Conservation (phyloP, 2,888 invertebrate species). For the Macrostomum cliftonense region DNA sequence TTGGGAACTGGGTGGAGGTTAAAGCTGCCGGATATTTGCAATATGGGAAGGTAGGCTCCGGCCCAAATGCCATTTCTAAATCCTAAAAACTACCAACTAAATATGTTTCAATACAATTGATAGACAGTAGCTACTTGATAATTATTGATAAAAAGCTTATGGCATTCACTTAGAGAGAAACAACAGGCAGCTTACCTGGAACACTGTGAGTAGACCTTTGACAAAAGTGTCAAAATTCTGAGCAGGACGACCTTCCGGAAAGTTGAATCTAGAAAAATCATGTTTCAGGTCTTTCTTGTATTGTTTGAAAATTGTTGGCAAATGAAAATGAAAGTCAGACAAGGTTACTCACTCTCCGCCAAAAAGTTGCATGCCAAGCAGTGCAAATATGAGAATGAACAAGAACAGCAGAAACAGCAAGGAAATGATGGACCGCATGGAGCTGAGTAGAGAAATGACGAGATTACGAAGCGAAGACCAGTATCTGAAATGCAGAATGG, state of each 20-base stretch:
- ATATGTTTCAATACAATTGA: too few relatives aligned
- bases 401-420: slow-evolving; percentile 95
- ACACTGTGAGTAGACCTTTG: slow-evolving; percentile 95
- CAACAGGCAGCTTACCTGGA: slow-evolving; percentile 53
- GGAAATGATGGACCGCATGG: slow-evolving; percentile 96
- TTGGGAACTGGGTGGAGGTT: slow-evolving; percentile 24
- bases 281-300: too few relatives aligned
- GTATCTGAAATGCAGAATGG: slow-evolving; percentile 50
- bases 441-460: slow-evolving; percentile 90
- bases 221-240: slow-evolving; percentile 99
- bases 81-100: too few relatives aligned
- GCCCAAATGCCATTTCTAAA: slow-evolving; percentile 72
- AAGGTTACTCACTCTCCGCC: slow-evolving; percentile 71
- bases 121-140: too few relatives aligned
- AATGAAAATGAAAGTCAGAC: too few relatives aligned
- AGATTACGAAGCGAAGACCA: slow-evolving; percentile 93
- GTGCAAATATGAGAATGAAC: slow-evolving; percentile 96
- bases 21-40: slow-evolving; percentile 95
- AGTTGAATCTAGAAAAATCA: slow-evolving; percentile 42
- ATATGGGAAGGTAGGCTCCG: slow-evolving; percentile 89
- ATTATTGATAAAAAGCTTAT: too few relatives aligned
- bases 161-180: too few relatives aligned
- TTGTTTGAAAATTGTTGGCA: too few relatives aligned
- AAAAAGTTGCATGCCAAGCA: slow-evolving; percentile 96
- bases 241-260: slow-evolving; percentile 61